Base-by-base conservation (phyloP, 2,888 invertebrate genomes). In the Drosophila mimetica region DNA sequence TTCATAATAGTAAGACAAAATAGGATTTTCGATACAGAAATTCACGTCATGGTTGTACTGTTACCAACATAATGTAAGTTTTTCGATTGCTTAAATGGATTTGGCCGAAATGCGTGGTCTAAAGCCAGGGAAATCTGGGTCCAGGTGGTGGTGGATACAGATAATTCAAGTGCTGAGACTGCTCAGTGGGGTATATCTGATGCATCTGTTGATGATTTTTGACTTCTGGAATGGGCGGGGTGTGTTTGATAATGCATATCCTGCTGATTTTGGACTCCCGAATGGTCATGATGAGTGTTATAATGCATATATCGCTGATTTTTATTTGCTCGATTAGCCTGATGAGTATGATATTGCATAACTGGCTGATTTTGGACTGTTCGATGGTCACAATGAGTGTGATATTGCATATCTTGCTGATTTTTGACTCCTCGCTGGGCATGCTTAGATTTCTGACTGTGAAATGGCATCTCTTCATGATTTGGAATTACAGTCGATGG, bases 51-150 rank as follows among this genome's bases (percentile, higher is more conserved):
- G 7, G 9, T 8, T n/a, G 9, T 41, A 57, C 57, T 7, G n/a
- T 22, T 3, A 34, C 5, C 18, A 6, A 32, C 18, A 20, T 8
- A 41, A 44, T 13, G n/a, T 20, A n/a, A n/a, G n/a, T n/a, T n/a
- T n/a, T n/a, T n/a, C 16, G 4, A 14, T 8, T 14, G 14, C 6
- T 22, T 32, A 13, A 13, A 13, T 9, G 13, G 2, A 16, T 16
- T 22, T 22, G 1, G 1, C 32, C 13, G 1, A 7, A 20, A 30
- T 0, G 14, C 16, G 5, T 22, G 16, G 2, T 4, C 30, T 46
- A 61, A 22, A 61, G 60, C 60, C 60, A 61, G 5, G 61, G 22
- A 36, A 22, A 61, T 14, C 16, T 8, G 7, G 28, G 57, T n/a
- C 20, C 46, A 11, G 16, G 22, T 6, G 61, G 37, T 4, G 8